Evolutionary conservation across 64 coral and sea anemone genomes (phyloP).

Genomic region (Actinia tenebrosa): DNA sequence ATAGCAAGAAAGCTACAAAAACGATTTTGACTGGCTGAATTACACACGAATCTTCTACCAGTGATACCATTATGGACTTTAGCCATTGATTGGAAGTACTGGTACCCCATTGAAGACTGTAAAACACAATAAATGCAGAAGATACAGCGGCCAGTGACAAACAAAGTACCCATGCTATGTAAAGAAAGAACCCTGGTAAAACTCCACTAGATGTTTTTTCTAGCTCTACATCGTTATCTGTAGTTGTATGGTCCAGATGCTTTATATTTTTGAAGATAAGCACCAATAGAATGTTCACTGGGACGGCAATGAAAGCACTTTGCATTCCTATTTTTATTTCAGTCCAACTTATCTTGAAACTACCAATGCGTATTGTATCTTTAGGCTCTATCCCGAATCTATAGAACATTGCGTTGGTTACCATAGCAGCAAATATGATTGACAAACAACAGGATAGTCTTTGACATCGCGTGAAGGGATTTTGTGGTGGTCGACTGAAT

Average conservation of each 20-base stretch:
- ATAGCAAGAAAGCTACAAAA: conserved; percentile 43
- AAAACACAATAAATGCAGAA: conserved; percentile 70
- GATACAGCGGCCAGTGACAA: conserved; percentile 32
- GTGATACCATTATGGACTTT: conserved; percentile 66
- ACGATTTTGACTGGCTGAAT: conserved; percentile 78
- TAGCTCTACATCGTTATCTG: not conserved
- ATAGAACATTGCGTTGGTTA: conserved; percentile 92
- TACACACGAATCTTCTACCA: conserved; percentile 60
- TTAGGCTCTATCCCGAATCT: conserved; percentile 51
- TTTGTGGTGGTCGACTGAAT: conserved; percentile 73
- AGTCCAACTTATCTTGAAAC: conserved; percentile 75
- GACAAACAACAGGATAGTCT: conserved; percentile 76
- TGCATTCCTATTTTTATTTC: conserved; percentile 94
- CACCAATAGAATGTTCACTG: conserved; percentile 68
- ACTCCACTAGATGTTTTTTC: conserved; percentile 29
- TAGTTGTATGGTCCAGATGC: not conserved
- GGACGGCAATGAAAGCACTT: conserved; percentile 73
- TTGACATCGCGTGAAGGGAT: conserved; percentile 77
- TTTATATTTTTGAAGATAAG: conserved; percentile 81
- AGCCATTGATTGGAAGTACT: conserved; percentile 84
- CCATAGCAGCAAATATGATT: conserved; percentile 72
- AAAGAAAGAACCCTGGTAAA: conserved; percentile 59
- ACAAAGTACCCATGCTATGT: conserved; percentile 64
- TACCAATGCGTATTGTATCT: conserved; percentile 68
- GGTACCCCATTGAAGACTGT: conserved; percentile 74